Conservation (phyloP, 2,888 invertebrate species). For the Eurytoma californica region DNA sequence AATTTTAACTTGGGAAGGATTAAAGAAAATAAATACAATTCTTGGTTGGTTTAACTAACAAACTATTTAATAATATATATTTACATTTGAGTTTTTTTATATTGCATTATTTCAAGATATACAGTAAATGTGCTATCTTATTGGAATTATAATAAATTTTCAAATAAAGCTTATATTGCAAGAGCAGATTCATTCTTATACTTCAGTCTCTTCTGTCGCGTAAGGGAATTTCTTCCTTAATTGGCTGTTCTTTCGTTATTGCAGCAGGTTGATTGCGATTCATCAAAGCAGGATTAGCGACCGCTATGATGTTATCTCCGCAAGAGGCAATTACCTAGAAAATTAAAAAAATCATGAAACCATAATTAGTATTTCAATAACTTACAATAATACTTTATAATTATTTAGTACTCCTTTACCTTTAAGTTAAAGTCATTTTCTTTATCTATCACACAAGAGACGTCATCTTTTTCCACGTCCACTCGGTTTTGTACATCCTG, state of each 20-base stretch:
- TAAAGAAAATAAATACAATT: background rate
- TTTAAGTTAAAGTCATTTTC: slow-evolving; percentile 73
- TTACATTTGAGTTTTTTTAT: slow-evolving; percentile 48
- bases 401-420: slow-evolving; percentile 60
- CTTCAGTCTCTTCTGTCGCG: slow-evolving; percentile 57
- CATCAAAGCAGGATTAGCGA: slow-evolving; percentile 88
- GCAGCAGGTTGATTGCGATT: slow-evolving; percentile 65
- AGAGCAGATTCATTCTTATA: slow-evolving; percentile 32
- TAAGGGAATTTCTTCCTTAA: slow-evolving; percentile 68
- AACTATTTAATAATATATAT: slow-evolving; percentile 48
- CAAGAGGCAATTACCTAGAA: slow-evolving; percentile 87
- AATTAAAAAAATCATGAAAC: background rate
- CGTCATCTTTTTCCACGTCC: slow-evolving; percentile 69
- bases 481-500: slow-evolving; percentile 65
- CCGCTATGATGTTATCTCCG: slow-evolving; percentile 91
- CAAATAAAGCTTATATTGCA: slow-evolving; percentile 31
- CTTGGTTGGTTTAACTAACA: slow-evolving; percentile 36
- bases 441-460: slow-evolving; percentile 63
- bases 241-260: slow-evolving; percentile 64
- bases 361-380: too few species aligned
- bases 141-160: slow-evolving; percentile 33
- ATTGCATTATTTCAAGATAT: slow-evolving; percentile 42
- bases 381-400: background rate
- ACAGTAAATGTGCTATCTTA: slow-evolving; percentile 36
- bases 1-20: background rate